phyloP scores from a whole-genome alignment of 2,113 vertebrate genomes.

The Lycaon pictus region DNA sequence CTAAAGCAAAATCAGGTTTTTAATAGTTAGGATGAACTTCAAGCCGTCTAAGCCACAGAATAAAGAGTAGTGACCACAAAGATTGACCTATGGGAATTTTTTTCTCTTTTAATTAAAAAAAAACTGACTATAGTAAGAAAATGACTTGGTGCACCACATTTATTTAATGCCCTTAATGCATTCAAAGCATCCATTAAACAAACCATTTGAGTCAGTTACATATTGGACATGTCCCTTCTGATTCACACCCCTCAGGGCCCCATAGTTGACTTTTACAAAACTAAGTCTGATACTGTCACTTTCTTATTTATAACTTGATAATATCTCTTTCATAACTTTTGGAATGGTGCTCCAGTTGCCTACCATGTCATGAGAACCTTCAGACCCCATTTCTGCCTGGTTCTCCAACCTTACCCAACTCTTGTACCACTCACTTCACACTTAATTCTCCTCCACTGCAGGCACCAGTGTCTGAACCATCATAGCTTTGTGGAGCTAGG shows the following conservation, averaged over 20 bases:
- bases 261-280: neutral
- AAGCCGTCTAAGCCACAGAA: neutral
- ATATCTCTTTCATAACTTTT: neutral
- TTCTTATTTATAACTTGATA: neutral
- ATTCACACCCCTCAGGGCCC: neutral
- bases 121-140: neutral
- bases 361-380: neutral
- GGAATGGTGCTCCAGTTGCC: neutral
- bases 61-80: neutral
- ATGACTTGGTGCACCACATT: neutral
- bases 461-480: neutral
- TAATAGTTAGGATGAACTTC: neutral
- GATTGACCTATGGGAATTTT: neutral
- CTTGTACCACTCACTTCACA: neutral
- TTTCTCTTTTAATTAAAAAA: constrained; percentile 27
- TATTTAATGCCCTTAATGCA: neutral
- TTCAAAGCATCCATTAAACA: neutral
- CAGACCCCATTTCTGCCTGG: neutral
- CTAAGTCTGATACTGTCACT: neutral
- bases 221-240: neutral
- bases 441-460: neutral
- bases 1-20: neutral
- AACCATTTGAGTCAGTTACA: neutral
- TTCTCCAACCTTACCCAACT: neutral
- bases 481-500: neutral